phyloP scores from a whole-genome alignment of 2,888 invertebrate species.

The Drosophila hamatofila region DNA sequence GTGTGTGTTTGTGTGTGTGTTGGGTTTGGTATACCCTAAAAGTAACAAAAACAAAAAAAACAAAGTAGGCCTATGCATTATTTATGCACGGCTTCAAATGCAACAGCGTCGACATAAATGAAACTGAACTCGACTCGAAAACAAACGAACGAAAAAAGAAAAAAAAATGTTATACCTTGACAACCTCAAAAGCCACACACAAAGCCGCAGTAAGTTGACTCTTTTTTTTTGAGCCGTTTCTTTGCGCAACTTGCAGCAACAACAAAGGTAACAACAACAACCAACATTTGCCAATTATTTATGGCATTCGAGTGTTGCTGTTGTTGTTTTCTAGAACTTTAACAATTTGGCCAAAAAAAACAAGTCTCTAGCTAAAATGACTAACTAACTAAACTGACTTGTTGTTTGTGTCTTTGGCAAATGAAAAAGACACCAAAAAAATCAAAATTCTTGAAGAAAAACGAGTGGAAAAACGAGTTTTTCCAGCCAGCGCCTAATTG shows the following conservation, averaged over 20 bases:
- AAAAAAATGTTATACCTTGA: slow-evolving; percentile 59
- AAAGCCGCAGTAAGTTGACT: slow-evolving; percentile 69
- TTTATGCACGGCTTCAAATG: slow-evolving; percentile 75
- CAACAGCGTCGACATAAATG: slow-evolving; percentile 62
- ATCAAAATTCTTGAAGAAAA: slow-evolving; percentile 70
- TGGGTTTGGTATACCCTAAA: slow-evolving; percentile 40
- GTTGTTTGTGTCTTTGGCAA: slow-evolving; percentile 36
- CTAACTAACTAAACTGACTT: slow-evolving; percentile 21
- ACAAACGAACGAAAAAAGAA: slow-evolving; percentile 25
- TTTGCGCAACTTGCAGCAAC: slow-evolving; percentile 65
- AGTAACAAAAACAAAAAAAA: slow-evolving; percentile 35
- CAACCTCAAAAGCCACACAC: slow-evolving; percentile 77
- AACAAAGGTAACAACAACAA: slow-evolving; percentile 26
- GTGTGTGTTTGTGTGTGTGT: slow-evolving; percentile 13
- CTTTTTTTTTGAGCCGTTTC: slow-evolving; percentile 64
- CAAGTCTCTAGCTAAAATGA: slow-evolving; percentile 33
- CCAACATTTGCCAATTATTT: slow-evolving; percentile 71
- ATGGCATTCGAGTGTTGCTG: slow-evolving; percentile 64
- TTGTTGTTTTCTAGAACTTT: slow-evolving; percentile 31
- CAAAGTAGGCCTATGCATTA: slow-evolving; percentile 70
- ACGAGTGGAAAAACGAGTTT: slow-evolving; percentile 72
- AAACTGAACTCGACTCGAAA: slow-evolving; percentile 51
- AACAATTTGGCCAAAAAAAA: slow-evolving; percentile 36
- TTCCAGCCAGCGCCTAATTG: slow-evolving; percentile 65
- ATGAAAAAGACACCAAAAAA: slow-evolving; percentile 21